Conservation (phyloP, 1,140 invertebrate species). For the Brachionus koreanus region DNA sequence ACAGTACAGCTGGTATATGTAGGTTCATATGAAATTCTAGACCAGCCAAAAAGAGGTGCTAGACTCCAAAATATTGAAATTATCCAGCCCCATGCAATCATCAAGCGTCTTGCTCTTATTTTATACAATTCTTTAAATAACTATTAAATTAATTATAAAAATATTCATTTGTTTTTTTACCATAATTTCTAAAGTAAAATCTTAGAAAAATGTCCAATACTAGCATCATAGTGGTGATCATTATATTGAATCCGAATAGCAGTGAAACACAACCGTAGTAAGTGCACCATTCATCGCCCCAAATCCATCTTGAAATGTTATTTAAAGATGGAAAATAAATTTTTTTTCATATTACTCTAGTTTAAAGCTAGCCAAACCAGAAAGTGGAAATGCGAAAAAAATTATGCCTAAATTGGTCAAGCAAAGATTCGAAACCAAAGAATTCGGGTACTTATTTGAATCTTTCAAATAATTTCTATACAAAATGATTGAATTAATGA, state of each 20-base stretch:
- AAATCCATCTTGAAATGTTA: conserved; percentile 17
- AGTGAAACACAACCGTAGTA: conserved; percentile 36
- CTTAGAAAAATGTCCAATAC: neutral
- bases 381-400: conserved; percentile 40
- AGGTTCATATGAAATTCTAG: conserved; percentile 26
- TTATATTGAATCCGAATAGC: conserved; percentile 30
- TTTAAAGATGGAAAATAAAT: neutral
- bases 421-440: neutral
- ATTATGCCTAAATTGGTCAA: conserved; percentile 39
- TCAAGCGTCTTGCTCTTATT: neutral
- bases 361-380: conserved; percentile 29
- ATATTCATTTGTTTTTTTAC: neutral
- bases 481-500: neutral
- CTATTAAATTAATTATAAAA: neutral
- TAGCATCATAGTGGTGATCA: conserved; percentile 33
- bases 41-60: conserved; percentile 35
- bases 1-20: conserved; percentile 32
- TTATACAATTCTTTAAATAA: neutral
- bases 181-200: neutral
- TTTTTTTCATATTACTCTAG: neutral
- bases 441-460: neutral
- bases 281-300: conserved; percentile 39
- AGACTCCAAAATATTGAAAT: conserved; percentile 28
- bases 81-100: conserved; percentile 32
- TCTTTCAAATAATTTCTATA: conserved; percentile 15